Base-by-base conservation (phyloP, 2,113 vertebrate genomes). In the Cricetomys ansorgei region DNA sequence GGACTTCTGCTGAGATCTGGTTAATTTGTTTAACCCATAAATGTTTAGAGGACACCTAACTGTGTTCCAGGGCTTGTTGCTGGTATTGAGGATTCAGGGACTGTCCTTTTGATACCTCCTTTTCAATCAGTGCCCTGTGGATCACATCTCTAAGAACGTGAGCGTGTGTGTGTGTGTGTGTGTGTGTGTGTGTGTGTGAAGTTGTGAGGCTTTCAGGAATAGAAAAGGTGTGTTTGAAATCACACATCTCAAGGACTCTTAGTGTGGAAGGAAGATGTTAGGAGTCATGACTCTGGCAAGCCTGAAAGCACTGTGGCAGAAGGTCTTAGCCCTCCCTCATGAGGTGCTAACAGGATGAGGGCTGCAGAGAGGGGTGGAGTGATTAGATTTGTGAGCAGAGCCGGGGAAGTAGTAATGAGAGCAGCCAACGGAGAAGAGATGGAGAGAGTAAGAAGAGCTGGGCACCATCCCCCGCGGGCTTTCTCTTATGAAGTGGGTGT, bases 301-400 rank as follows among this genome's bases (percentile, higher is more conserved):
- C 15, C n/a, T 64, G 80, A 17, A 48, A 31, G n/a, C 8, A 64
- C 57, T 84, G 31, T 6, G 40, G 40, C 13, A 43, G 45, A 64
- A 62, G 25, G 80, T 64, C 19, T 45, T 4, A 31, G 15, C 40
- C 57, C 57, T 59, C n/a, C 29, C 45, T 88, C 48, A 53, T 21
- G 5, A 91, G 23, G 29, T 6, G 27, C 43, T 88, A 67, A 53
- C 59, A 43, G 19, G 21, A 11, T 40, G 21, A 65, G 7, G 37
- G 45, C 7, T 40, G 3, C 29, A 48, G 12, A 15, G 0, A 1
- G n/a, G 48, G 70, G 2, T 10, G 53, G 65, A 53, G 3, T 4
- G 29, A 5, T 3, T 64, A 40, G 67, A 48, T n/a, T 16, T 43
- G 25, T 53, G 64, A 59, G 17, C 65, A 5, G 6, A 69, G 16